Conservation (phyloP, 2,113 vertebrate species). For the Oplegnathus fasciatus region DNA sequence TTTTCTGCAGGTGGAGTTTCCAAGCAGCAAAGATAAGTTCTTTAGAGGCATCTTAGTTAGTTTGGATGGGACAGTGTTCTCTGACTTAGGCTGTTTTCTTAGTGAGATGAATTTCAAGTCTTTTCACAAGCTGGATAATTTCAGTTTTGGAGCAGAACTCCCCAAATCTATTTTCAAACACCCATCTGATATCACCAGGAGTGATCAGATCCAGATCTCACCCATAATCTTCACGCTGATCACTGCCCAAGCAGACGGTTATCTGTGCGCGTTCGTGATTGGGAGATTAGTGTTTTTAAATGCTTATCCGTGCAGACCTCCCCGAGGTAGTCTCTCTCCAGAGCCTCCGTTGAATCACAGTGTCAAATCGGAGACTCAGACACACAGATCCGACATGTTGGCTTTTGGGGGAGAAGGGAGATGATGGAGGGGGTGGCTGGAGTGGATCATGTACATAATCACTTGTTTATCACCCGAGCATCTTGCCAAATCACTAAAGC, state of each 20-base stretch:
- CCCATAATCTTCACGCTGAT: slow-evolving; percentile 73
- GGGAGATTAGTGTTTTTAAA: slow-evolving; percentile 80
- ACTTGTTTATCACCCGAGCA: slow-evolving; percentile 72
- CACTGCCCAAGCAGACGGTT: slow-evolving; percentile 71
- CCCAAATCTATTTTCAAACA: slow-evolving; percentile 58
- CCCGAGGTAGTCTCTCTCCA: slow-evolving; percentile 65
- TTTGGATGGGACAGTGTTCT: background rate
- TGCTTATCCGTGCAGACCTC: slow-evolving; percentile 74
- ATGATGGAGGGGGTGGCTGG: slow-evolving; percentile 20
- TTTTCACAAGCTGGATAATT: slow-evolving; percentile 26
- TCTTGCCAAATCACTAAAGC: slow-evolving; percentile 73
- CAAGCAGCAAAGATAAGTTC: background rate
- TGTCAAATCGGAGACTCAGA: slow-evolving; percentile 50
- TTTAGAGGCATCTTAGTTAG: background rate
- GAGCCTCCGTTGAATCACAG: slow-evolving; percentile 21
- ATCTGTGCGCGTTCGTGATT: slow-evolving; percentile 65
- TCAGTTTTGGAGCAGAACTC: slow-evolving; percentile 56
- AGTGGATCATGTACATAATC: slow-evolving; percentile 76
- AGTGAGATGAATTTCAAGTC: background rate
- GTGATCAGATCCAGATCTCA: slow-evolving; percentile 73
- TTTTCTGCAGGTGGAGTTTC: background rate
- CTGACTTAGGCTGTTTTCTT: background rate
- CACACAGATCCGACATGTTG: slow-evolving; percentile 61
- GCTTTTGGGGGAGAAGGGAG: slow-evolving; percentile 36
- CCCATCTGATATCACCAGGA: slow-evolving; percentile 64